Conservation (phyloP, 2,888 invertebrate genomes). For the Drosophila neutralis region DNA sequence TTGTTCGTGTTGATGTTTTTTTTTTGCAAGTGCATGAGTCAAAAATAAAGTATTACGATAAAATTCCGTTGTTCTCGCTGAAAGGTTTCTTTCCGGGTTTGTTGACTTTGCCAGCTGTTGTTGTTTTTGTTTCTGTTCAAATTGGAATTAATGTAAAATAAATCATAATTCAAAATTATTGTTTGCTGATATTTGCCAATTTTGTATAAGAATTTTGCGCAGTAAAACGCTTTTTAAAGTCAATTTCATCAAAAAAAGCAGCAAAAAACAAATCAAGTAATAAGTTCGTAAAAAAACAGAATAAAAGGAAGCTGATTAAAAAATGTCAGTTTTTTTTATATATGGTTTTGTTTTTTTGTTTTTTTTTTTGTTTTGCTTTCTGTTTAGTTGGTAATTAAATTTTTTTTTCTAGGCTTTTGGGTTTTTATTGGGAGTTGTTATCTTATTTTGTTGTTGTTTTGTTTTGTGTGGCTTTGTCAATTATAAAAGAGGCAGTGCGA, state of each 20-base stretch:
- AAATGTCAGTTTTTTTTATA: constrained; percentile 44
- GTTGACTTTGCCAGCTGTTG: constrained; percentile 69
- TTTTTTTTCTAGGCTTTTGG: constrained; percentile 50
- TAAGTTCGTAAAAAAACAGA: constrained; percentile 39
- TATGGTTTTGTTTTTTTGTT: constrained; percentile 11
- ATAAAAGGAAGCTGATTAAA: constrained; percentile 52
- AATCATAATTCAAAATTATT: not conserved
- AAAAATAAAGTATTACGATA: constrained; percentile 58
- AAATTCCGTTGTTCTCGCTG: constrained; percentile 68
- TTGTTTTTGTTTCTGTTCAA: constrained; percentile 41
- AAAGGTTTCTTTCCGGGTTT: constrained; percentile 81
- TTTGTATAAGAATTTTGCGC: constrained; percentile 16
- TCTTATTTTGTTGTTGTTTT: constrained; percentile 14
- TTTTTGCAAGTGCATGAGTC: constrained; percentile 45
- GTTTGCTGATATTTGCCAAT: not conserved
- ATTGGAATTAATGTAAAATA: constrained; percentile 38
- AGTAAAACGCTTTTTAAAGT: constrained; percentile 28
- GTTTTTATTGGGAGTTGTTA: constrained; percentile 26
- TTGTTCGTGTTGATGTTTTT: constrained; percentile 20
- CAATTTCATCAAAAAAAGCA: constrained; percentile 36
- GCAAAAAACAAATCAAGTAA: constrained; percentile 23
- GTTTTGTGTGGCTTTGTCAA: constrained; percentile 43
- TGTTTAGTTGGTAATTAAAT: constrained; percentile 62
- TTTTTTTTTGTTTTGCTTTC: constrained; percentile 19
- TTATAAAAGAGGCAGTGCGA: constrained; percentile 32